phyloP scores from a whole-genome alignment of 2,888 invertebrate species.

The Melinaea menophilus region DNA sequence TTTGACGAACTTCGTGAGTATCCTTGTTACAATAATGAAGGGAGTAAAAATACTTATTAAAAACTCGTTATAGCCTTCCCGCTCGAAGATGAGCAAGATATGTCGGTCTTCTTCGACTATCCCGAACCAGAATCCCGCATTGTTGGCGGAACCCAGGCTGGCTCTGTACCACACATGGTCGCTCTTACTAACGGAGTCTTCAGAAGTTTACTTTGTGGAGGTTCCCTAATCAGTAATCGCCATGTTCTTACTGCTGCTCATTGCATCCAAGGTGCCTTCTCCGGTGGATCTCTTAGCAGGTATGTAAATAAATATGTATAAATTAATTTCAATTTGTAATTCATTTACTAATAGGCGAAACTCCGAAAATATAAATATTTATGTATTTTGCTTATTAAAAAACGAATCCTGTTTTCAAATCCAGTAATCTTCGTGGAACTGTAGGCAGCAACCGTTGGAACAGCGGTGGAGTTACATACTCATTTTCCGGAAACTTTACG shows the following conservation, averaged over 20 bases:
- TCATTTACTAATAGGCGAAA: neutral
- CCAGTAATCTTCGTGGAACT: neutral
- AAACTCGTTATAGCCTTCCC: constrained; percentile 46
- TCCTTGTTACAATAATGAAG: too few relatives aligned
- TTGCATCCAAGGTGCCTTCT: constrained; percentile 49
- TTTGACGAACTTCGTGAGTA: too few relatives aligned
- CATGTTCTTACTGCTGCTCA: constrained; percentile 60
- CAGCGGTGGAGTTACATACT: constrained; percentile 45
- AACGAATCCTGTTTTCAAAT: neutral
- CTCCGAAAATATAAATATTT: neutral
- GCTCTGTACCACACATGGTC: constrained; percentile 48
- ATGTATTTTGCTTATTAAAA: neutral
- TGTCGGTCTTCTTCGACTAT: constrained; percentile 49
- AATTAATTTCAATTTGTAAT: neutral
- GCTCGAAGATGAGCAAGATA: constrained; percentile 41
- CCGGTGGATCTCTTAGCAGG: constrained; percentile 41
- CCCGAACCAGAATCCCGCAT: constrained; percentile 44
- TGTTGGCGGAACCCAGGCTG: constrained; percentile 53
- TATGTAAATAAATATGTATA: constrained; percentile 16
- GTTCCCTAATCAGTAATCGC: constrained; percentile 43
- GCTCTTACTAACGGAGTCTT: constrained; percentile 33
- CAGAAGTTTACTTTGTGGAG: constrained; percentile 47
- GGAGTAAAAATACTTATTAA: too few relatives aligned
- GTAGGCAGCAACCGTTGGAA: constrained; percentile 44
- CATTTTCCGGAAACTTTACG: constrained; percentile 47